Percentiles rank a stretch among this genome's conserved stretches.
Evolutionary conservation across 2,888 invertebrate genomes (phyloP).

Genomic region (Limenitis arthemis): DNA sequence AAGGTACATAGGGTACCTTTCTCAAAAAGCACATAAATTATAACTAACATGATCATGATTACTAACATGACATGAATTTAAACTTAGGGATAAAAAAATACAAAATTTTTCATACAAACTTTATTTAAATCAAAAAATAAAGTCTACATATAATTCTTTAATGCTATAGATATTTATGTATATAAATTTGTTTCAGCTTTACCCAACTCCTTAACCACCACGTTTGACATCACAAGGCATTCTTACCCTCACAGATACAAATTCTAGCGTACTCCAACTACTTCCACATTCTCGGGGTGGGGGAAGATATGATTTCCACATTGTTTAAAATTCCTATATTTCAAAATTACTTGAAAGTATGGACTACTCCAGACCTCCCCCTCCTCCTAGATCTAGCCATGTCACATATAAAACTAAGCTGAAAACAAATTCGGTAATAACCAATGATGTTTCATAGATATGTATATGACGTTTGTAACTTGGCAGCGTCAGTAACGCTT

Average conservation of each 20-base stretch:
- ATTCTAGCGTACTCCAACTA: constrained; percentile 13
- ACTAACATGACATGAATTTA: too few species aligned
- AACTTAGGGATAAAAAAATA: too few species aligned
- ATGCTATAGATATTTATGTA: constrained; percentile 50
- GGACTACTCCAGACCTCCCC: too few species aligned
- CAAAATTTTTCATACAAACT: constrained; percentile 63
- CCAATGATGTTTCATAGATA: constrained; percentile 25
- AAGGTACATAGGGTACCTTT: too few species aligned
- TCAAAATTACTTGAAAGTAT: too few species aligned
- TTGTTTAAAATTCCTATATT: too few species aligned
- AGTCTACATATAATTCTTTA: constrained; percentile 66
- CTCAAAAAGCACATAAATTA: too few species aligned
- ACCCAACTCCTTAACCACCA: constrained; percentile 28
- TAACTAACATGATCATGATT: too few species aligned
- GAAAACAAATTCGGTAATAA: constrained; percentile 27
- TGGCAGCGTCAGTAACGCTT: too few species aligned
- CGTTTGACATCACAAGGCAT: constrained; percentile 37
- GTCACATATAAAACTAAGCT: constrained; percentile 19
- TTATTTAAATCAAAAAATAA: constrained; percentile 73
- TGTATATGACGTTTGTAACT: neutral
- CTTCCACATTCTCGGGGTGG: too few species aligned
- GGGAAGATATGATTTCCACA: too few species aligned
- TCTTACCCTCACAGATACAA: constrained; percentile 35
- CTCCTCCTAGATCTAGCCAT: too few species aligned
- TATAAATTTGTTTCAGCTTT: constrained; percentile 61